A percentile compares a stretch with the other conserved stretches of the same genome.
These are phyloP conservation scores for Turdus rufiventris DNA, from an alignment of 2,113 vertebrate species.

Conservation along the genomic window DNA sequence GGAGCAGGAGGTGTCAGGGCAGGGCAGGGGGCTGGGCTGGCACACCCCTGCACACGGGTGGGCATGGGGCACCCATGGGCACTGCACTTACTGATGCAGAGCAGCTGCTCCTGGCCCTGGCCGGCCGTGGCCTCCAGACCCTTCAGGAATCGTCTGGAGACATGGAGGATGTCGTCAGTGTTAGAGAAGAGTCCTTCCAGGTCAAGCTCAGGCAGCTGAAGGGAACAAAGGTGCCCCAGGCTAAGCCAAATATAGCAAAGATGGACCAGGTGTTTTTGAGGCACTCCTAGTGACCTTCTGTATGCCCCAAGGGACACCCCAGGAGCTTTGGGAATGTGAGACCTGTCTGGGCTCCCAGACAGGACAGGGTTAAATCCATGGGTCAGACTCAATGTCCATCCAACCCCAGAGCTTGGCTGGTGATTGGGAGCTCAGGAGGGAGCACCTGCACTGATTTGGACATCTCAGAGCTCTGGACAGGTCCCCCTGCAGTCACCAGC, in stretches of 20 bases:
- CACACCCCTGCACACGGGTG: too few relatives aligned
- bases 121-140: constrained; percentile 73
- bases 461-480: fast-evolving
- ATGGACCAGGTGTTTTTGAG: fast-evolving
- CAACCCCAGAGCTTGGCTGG: background rate
- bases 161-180: constrained; percentile 80
- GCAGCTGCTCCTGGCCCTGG: constrained; percentile 71
- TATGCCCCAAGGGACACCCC: fast-evolving
- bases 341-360: background rate
- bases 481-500: background rate
- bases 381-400: background rate
- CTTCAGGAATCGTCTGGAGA: constrained; percentile 80
- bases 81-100: constrained; percentile 80
- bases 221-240: background rate
- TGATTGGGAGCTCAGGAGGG: background rate
- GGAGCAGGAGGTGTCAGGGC: background rate
- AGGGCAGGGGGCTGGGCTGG: background rate
- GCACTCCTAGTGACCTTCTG: background rate
- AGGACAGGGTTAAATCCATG: background rate
- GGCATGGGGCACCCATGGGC: fast-evolving
- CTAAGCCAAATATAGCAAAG: background rate
- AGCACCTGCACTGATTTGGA: background rate
- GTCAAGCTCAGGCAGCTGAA: constrained; percentile 81
- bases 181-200: constrained; percentile 87
- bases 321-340: background rate